Base-by-base conservation (phyloP, 2,888 invertebrate species). In the Amphipoea oculea region DNA sequence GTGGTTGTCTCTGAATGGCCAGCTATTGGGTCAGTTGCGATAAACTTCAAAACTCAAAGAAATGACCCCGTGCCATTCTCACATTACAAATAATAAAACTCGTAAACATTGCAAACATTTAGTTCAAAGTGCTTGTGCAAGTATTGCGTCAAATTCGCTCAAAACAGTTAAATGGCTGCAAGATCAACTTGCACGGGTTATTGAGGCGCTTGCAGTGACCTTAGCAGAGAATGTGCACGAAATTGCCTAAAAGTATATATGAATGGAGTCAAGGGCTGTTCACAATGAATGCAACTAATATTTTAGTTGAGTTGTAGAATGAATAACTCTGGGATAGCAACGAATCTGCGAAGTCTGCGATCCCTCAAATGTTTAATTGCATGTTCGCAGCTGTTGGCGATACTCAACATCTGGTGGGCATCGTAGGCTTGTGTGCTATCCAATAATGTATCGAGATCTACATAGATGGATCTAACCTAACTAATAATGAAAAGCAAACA, bases 211-310 rank as follows among this genome's bases (percentile, higher is more conserved):
- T 73, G 51, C 66, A n/a, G 17, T 45, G 89, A 86, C 89, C 90
- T 89, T 89, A 83, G 7, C 36, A 71, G 89, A 81, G 89, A 89
- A 85, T 88, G 88, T 88, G 81, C 76, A 78, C 75, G 6, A 68
- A 84, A 85, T 85, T 81, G 62, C 84, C 74, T 78, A 84, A 85
- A 86, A 70, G 45, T 23, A 66, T 84, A 36, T 66, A 66, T 84
- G n/a, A 60, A 40, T 66, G 40, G 14, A 12, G 51, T 76, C 69
- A 73, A 67, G 63, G 48, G 9, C 12, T 12, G 48, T 79, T 7
- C 17, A 73, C 29, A 84, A 29, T 63, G 42, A 29, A 42, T 4
- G 3, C 0, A 42, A 57, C 40, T 54, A 20, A 48, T 29, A 17
- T n/a, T 76, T 75, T 23, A 23, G 5, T 54, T n/a, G 7, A 54